Base-by-base conservation (phyloP, 2,888 invertebrate genomes). In the Geotrupes spiniger region DNA sequence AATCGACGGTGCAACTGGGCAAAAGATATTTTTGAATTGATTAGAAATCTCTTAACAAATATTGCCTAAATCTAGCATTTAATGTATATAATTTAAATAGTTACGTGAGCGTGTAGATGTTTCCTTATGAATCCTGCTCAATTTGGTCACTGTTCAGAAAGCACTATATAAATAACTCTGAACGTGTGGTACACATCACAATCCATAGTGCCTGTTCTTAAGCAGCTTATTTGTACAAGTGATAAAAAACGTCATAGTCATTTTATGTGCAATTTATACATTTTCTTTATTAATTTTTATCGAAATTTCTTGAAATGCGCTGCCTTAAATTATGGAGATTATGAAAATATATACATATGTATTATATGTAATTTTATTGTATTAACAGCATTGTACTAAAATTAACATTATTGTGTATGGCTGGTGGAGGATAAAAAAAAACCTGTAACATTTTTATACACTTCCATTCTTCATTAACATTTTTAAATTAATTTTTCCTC, bases 131-230 rank as follows among this genome's bases (percentile, higher is more conserved):
- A 46, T 39, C 39, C 31, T 46, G 46, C 46, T 46, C 46, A 46
- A 46, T 39, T 39, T 33, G 29, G 21, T 40, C 33, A 53, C 53
- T 27, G 43, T 50, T 49, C 46, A 41, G 47, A 46, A 49, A 47
- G 38, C 42, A 42, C 37, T 25, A 56, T 10, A 25, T 36, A 11
- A 12, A 44, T 36, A 16, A 36, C 36, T 53, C 56, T 59, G 51
- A 57, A 59, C 53, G 11, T 38, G 43, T 42, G 56, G 57, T 56
- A 59, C 60, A 57, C 61, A 60, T 64, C 63, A 65, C 67, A 68
- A 68, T 68, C 68, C 65, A 67, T 65, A 65, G 69, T 70, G 69
- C 69, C 69, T 70, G 66, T 60, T 54, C 47, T 53, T 44, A 49
- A 51, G 53, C 53, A 55, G 50, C 51, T 52, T 46, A 46, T 47